phyloP scores from a whole-genome alignment of 2,113 vertebrate genomes.

The Psilopogon haemacephalus region DNA sequence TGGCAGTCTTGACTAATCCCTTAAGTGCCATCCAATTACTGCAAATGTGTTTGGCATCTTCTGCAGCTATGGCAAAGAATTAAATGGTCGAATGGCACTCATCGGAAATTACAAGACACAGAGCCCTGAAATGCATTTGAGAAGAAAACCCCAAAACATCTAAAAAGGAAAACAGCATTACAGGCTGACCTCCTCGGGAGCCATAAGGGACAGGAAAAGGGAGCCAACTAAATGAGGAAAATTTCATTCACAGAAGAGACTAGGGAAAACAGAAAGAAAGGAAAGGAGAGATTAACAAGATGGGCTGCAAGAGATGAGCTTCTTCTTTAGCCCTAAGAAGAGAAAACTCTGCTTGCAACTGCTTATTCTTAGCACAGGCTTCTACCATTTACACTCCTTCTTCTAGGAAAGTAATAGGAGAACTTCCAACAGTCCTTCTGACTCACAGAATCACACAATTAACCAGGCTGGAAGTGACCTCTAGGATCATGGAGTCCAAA shows the following conservation, averaged over 20 bases:
- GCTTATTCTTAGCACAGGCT: background rate
- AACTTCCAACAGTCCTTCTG: background rate
- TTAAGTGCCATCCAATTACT: conserved; percentile 64
- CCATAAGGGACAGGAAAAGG: background rate
- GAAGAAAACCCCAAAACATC: conserved; percentile 42
- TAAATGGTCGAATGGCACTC: conserved; percentile 43
- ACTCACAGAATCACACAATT: too few relatives aligned
- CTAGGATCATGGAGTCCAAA: too few relatives aligned
- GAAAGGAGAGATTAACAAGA: background rate
- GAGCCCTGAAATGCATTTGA: conserved; percentile 19
- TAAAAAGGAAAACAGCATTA: conserved; percentile 30
- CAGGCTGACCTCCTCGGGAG: background rate
- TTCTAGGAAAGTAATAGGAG: background rate
- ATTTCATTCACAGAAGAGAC: conserved; percentile 17
- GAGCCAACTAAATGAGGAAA: background rate
- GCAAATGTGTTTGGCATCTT: conserved; percentile 55
- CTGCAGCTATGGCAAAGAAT: conserved; percentile 29
- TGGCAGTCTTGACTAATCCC: conserved; percentile 49
- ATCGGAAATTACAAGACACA: conserved; percentile 23
- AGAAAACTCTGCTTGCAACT: background rate
- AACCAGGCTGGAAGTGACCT: too few relatives aligned
- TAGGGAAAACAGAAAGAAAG: background rate
- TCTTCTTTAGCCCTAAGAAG: background rate
- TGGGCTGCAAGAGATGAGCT: background rate
- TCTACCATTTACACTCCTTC: background rate